These are phyloP conservation scores for Microtus richardsoni DNA, from an alignment of 2,113 vertebrate species.

Conservation along the genomic window DNA sequence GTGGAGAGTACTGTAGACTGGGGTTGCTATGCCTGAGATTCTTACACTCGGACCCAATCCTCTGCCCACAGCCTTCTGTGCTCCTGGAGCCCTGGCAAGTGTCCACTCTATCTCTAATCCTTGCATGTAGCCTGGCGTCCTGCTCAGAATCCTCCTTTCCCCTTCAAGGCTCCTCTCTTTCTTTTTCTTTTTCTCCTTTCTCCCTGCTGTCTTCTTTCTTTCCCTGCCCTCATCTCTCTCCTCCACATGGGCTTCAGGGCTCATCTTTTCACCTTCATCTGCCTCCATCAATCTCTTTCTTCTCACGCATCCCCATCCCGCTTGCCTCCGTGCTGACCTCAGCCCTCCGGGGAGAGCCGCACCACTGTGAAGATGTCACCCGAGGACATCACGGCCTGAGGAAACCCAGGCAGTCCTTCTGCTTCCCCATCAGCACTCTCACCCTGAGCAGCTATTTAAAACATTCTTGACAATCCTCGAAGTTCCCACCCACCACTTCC, in stretches of 20 bases:
- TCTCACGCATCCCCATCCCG: too few species aligned
- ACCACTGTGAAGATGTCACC: neutral
- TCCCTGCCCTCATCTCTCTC: neutral
- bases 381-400: neutral
- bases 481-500: conserved; percentile 71
- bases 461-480: conserved; percentile 23
- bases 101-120: neutral
- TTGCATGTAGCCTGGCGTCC: too few species aligned
- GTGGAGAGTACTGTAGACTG: too few species aligned
- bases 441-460: conserved; percentile 67
- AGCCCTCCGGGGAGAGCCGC: neutral
- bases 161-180: neutral
- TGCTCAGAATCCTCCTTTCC: neutral
- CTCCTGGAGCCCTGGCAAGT: accelerated
- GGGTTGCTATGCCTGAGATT: neutral
- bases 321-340: neutral
- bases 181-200: too few species aligned
- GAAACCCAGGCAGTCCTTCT: conserved; percentile 34
- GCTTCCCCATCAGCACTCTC: conserved; percentile 19
- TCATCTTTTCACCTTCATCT: neutral
- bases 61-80: neutral
- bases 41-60: neutral
- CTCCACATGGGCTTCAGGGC: neutral
- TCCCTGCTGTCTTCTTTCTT: neutral
- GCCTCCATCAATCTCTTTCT: neutral